A percentile compares a stretch with the other conserved stretches of the same genome.
These are phyloP conservation scores for Oreochromis aureus DNA, from an alignment of 2,113 vertebrate species.

Conservation along the genomic window DNA sequence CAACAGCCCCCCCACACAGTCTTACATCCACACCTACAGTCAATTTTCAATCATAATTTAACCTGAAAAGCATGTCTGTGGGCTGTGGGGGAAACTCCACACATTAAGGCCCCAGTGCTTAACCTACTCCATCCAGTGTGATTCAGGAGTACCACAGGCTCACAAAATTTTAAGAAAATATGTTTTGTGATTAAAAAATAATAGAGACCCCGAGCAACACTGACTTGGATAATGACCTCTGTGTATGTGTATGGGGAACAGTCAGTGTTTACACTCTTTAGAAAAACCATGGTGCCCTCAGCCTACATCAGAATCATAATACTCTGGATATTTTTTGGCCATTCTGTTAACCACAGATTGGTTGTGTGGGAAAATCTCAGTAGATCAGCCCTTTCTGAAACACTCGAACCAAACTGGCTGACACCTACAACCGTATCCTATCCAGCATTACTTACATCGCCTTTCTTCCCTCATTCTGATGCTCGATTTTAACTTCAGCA, in stretches of 20 bases:
- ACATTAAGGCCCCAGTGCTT: not conserved
- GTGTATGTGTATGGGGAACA: not conserved
- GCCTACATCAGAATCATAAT: not conserved
- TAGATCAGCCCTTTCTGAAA: not conserved
- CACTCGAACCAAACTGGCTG: not conserved
- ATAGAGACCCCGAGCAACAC: not conserved
- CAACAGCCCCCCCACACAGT: not conserved
- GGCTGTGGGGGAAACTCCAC: not conserved
- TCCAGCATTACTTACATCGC: not conserved
- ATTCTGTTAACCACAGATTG: not conserved
- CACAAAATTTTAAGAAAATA: not conserved
- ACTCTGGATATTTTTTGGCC: not conserved
- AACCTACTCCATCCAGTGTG: not conserved
- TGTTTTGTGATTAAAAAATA: not conserved
- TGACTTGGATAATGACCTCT: not conserved
- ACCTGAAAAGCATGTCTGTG: not conserved
- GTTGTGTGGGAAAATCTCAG: not conserved
- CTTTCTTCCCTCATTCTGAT: not conserved
- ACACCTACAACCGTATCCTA: not conserved
- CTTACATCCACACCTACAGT: not conserved
- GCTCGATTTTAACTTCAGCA: not conserved
- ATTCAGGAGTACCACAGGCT: not conserved
- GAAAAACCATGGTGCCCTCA: not conserved
- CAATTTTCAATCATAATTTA: not conserved
- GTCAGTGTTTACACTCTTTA: not conserved